A percentile compares a stretch with the other conserved stretches of the same genome.
Conservation (phyloP, 2,113 vertebrate genomes). For the Actenoides lindsayi region DNA sequence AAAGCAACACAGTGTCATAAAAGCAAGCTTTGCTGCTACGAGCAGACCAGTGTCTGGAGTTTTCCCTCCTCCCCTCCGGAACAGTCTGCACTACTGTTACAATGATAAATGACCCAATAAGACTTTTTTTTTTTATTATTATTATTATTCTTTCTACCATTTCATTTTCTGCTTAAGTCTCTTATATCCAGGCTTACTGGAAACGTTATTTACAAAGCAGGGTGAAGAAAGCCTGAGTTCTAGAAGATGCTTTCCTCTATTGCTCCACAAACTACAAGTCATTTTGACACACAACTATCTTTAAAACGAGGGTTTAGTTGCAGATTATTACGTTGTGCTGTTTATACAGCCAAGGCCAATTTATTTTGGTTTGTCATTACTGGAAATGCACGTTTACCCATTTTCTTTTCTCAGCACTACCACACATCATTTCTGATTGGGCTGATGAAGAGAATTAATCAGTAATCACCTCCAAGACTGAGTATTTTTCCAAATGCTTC, state of each 20-base stretch:
- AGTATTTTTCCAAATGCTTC: background rate
- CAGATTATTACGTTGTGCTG: background rate
- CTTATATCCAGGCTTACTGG: background rate
- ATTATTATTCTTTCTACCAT: background rate
- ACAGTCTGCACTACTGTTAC: background rate
- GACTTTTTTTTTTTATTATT: background rate
- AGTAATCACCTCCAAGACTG: background rate
- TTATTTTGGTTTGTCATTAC: background rate
- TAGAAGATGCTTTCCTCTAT: background rate
- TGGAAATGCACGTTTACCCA: background rate
- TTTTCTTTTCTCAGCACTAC: background rate
- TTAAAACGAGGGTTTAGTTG: background rate
- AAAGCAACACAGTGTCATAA: background rate
- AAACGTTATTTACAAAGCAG: background rate
- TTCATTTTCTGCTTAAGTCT: constrained; percentile 15
- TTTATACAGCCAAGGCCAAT: background rate
- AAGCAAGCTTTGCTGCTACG: background rate
- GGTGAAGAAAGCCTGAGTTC: background rate
- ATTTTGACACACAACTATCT: background rate
- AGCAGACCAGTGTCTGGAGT: background rate
- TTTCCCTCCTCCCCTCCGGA: background rate
- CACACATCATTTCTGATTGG: background rate
- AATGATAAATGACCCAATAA: background rate
- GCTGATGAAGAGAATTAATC: background rate
- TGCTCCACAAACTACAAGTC: background rate